Evolutionary conservation across 2,797 vertebrate genomes (phyloP).

Genomic region (Lepilemur septentrionalis): DNA sequence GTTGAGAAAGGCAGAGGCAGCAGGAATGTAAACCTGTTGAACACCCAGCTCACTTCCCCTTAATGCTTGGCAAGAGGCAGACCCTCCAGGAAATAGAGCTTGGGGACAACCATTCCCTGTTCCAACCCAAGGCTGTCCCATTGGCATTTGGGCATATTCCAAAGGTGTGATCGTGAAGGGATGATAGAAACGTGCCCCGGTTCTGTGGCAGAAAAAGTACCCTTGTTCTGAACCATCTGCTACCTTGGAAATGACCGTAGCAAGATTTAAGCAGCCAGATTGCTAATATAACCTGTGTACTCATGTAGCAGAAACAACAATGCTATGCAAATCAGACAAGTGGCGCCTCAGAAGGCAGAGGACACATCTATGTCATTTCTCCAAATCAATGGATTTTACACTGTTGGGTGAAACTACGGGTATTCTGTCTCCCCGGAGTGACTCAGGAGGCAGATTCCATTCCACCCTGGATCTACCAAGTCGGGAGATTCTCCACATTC

Average conservation of each 20-base stretch:
- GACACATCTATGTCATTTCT: conserved; percentile 27
- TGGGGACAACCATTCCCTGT: neutral
- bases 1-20: neutral
- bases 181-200: conserved; percentile 70
- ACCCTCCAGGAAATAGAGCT: neutral
- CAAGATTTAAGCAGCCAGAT: conserved; percentile 70
- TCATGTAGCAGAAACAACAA: conserved; percentile 42
- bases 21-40: neutral
- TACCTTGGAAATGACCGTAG: conserved; percentile 77
- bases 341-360: conserved; percentile 34
- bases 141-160: conserved; percentile 30
- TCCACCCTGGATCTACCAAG: too few species aligned
- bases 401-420: neutral
- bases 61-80: neutral
- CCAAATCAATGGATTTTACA: neutral
- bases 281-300: conserved; percentile 65
- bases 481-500: neutral
- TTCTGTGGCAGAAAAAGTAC: conserved; percentile 67
- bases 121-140: neutral
- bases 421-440: neutral
- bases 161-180: conserved; percentile 49
- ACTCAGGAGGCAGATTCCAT: neutral
- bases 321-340: conserved; percentile 64
- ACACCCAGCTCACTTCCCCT: neutral
- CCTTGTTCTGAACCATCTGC: conserved; percentile 76